Percentiles rank a stretch among this genome's conserved stretches.
Evolutionary conservation across 1,140 invertebrate genomes (phyloP).

Genomic region (Lysiphlebus fabarum): DNA sequence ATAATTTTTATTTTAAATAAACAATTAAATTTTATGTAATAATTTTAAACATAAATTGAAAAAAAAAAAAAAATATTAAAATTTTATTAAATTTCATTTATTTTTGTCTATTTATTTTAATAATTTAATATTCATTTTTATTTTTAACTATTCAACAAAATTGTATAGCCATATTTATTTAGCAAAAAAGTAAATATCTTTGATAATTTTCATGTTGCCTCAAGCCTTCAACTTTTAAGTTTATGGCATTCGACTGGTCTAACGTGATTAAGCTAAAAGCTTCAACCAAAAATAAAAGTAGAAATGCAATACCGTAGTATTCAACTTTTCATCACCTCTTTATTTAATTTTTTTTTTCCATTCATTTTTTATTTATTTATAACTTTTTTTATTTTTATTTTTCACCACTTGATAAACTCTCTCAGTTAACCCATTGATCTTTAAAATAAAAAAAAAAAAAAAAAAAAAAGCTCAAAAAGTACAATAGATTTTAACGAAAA

Average conservation of each 20-base stretch:
- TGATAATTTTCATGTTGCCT: slow-evolving; percentile 30
- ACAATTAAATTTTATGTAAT: too few relatives aligned
- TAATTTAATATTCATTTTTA: neutral
- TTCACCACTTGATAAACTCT: too few relatives aligned
- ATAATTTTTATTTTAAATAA: too few relatives aligned
- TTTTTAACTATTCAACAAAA: neutral
- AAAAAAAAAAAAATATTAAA: too few relatives aligned
- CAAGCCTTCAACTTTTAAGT: slow-evolving; percentile 9
- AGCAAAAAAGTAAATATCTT: slow-evolving; percentile 30
- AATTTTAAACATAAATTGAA: too few relatives aligned
- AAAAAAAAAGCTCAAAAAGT: too few relatives aligned
- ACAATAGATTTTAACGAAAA: too few relatives aligned
- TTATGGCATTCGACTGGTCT: slow-evolving; percentile 24
- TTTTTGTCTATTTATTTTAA: too few relatives aligned
- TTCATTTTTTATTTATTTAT: slow-evolving; percentile 15
- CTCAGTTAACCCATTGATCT: too few relatives aligned
- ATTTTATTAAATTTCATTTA: slow-evolving; percentile 11
- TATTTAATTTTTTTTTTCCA: slow-evolving; percentile 15
- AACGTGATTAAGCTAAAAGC: slow-evolving; percentile 37
- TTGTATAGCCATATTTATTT: slow-evolving; percentile 12
- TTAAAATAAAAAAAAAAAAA: too few relatives aligned
- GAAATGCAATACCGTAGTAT: slow-evolving; percentile 2
- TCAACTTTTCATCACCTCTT: neutral
- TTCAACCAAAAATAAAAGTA: slow-evolving; percentile 24
- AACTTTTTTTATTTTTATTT: neutral